A percentile compares a stretch with the other conserved stretches of the same genome.
These are phyloP conservation scores for Pedetes capensis DNA, from an alignment of 2,113 vertebrate genomes.

Conservation along the genomic window DNA sequence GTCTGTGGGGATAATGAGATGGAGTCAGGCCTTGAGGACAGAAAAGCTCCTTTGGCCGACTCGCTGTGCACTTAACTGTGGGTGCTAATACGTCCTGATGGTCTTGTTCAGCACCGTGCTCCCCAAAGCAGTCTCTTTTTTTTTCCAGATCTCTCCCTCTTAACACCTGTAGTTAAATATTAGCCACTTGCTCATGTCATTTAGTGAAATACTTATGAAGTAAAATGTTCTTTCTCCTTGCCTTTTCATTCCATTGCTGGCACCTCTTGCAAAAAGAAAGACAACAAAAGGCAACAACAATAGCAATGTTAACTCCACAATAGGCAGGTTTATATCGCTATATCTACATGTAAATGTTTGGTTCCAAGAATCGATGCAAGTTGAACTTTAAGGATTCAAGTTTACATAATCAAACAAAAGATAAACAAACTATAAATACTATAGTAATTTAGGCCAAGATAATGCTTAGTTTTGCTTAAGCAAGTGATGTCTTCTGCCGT, in stretches of 20 bases:
- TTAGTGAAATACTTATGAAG: not conserved
- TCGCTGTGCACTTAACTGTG: not conserved
- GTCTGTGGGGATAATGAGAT: rapidly evolving
- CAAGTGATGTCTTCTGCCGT: not conserved
- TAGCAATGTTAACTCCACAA: not conserved
- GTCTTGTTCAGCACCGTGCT: not conserved
- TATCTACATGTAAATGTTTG: not conserved
- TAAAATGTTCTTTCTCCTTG: not conserved
- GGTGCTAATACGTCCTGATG: not conserved
- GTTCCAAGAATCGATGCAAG: not conserved
- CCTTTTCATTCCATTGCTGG: not conserved
- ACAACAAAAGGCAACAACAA: not conserved
- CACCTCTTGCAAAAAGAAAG: not conserved
- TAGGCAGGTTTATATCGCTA: not conserved
- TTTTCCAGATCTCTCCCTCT: not conserved
- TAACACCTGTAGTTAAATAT: not conserved
- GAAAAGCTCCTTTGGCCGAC: not conserved
- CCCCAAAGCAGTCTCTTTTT: not conserved
- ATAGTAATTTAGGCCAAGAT: not conserved
- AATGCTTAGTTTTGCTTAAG: not conserved
- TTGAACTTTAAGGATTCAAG: not conserved
- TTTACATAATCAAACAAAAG: not conserved
- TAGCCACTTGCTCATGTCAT: not conserved
- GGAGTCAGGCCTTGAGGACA: not conserved
- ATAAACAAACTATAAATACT: not conserved